Evolutionary conservation across 1,140 invertebrate species (phyloP), one percentile per base, ranked within the genome.

Genomic region (Neuroterus valhalla): DNA sequence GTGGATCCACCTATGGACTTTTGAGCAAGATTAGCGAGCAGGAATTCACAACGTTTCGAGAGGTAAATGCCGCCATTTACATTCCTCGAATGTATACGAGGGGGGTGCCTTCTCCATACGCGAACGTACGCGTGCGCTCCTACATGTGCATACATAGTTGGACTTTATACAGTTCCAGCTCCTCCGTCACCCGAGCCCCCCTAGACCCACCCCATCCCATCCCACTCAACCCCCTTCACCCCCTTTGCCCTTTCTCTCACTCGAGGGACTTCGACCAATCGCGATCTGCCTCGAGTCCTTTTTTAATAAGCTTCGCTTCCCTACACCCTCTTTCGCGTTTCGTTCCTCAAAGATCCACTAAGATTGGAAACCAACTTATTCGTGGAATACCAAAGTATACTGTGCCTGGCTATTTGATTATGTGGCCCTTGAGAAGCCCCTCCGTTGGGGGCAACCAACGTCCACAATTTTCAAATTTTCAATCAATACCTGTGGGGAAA

Each of bases 101-200:
- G 50, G 70, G 31, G 66, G 52, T 46, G 48, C 52, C 70, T 71
- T 23, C 52, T 72, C 43, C 66, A 17, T 62, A 2, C 55, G 8
- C 52, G 26, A 62, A 62, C 55, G 55, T 62, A 62, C 55, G 55
- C 55, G 55, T 62, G 55, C 55, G 55, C 55, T 23, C 55, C 66
- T 72, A 15, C 17, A 43, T 31, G 55, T 21, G 70, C 66, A 31
- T 46, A 44, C 31, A 62, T 62, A 62, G 19, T 19, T 52, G 38
- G 17, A 19, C 21, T 69, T 48, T 70, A 48, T 66, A 55, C 19
- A 46, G 17, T 21, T 21, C 46, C 46, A 42, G 46, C 66, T 76
- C 70, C 55, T 52, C 62, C 52, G 66, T 71, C 71, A 71, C 44
- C 68, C n/a, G n/a, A n/a, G n/a, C n/a, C n/a, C n/a, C n/a, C n/a